Evolutionary conservation across 2,113 vertebrate genomes (phyloP).

Genomic region (Lasiurus borealis): DNA sequence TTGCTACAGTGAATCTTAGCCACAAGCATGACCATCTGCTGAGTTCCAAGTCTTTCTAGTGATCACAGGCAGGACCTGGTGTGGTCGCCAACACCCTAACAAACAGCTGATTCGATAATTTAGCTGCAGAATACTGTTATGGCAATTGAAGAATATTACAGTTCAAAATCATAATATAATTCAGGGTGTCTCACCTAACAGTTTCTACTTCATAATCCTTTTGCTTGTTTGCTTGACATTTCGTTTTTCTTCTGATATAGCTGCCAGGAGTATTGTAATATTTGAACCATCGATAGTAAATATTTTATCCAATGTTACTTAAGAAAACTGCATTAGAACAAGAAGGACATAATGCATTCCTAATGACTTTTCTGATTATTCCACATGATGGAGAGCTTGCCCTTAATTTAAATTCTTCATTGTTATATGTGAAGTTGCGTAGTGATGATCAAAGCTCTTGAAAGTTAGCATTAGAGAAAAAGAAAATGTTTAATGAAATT

Average conservation of each 20-base stretch:
- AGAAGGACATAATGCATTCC: not conserved
- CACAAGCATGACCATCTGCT: not conserved
- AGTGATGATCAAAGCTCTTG: not conserved
- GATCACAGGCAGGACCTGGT: not conserved
- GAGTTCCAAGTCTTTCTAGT: not conserved
- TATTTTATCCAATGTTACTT: not conserved
- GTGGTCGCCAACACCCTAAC: not conserved
- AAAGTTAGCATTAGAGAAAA: not conserved
- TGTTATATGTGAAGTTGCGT: not conserved
- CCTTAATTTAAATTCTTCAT: slow-evolving; percentile 13
- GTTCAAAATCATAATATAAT: not conserved
- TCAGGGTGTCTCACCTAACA: not conserved
- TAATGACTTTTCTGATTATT: not conserved
- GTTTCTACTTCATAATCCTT: not conserved
- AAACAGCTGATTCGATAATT: not conserved
- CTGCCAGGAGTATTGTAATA: not conserved
- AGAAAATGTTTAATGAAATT: not conserved
- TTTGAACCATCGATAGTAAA: not conserved
- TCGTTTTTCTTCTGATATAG: slow-evolving; percentile 10
- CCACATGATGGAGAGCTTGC: not conserved
- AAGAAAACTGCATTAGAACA: not conserved
- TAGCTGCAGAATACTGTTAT: not conserved
- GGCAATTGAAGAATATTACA: not conserved
- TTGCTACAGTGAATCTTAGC: not conserved
- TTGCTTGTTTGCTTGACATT: not conserved